Evolutionary conservation across 2,797 vertebrate species (phyloP), one percentile per base, ranked within the genome.

Genomic region (Pampus argenteus): DNA sequence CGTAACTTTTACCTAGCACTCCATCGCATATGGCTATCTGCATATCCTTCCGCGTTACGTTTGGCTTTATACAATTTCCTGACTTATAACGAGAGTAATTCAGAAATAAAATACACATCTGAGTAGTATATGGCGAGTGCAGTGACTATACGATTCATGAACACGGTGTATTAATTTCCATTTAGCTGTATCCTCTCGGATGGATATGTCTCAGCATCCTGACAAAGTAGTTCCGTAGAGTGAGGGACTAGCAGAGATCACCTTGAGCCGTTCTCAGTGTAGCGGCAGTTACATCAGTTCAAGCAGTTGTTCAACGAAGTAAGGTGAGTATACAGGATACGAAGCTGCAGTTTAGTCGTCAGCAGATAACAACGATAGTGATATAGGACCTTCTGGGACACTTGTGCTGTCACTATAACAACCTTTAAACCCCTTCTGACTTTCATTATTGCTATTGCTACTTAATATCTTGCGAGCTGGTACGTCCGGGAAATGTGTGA

Each of bases 191-290:
- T 64, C 26, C 1, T 58, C 84, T 82, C 93, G 92, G 88, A 93
- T 68, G 90, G 78, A 92, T 91, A 90, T 66, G 50, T 23, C 20
- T 66, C 51, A 88, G 86, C 88, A 88, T 89, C 85, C 57, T 44
- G 26, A 66, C 50, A 86, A 94, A 94, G 86, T 93, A 95, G 94
- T 91, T 25, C 94, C 84, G 67, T 22, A 2, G 29, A 55, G 28
- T 69, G 59, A 47, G 49, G 15, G 49, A 68, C 23, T 50, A 58
- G 48, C 31, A 50, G 34, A 40, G 84, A 92, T 95, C 93, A 95
- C 93, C 93, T 94, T 94, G 90, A 87, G 85, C 86, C 42, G 4
- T 55, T 31, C 13, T 77, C 81, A 69, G 31, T 72, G 57, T 44
- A 14, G 22, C 74, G 38, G 66, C 49, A 64, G 61, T 34, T 36